Conservation (phyloP, 2,888 invertebrate species). For the Pyralis farinalis region DNA sequence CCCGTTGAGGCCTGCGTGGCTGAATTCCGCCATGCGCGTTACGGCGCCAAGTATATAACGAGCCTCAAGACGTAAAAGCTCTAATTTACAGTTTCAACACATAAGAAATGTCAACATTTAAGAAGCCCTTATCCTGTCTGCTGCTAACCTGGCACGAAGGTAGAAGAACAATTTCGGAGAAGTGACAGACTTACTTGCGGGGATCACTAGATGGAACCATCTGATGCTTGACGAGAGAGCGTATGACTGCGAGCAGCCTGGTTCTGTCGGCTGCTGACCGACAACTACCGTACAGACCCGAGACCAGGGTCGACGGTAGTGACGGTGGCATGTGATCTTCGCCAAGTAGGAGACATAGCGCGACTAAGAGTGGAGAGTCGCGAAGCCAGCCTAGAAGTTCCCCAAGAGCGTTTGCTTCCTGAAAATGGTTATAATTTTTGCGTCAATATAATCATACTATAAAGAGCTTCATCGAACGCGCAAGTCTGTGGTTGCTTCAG, state of each 20-base stretch:
- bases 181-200: conserved; percentile 68
- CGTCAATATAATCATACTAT: too few species aligned
- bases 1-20: too few species aligned
- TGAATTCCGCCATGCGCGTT: too few species aligned
- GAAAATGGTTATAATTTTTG: conserved; percentile 4
- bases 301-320: conserved; percentile 54
- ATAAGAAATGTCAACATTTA: too few species aligned
- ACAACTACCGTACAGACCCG: conserved; percentile 70
- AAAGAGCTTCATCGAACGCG: too few species aligned
- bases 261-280: conserved; percentile 53
- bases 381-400: conserved; percentile 73
- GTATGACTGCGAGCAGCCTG: conserved; percentile 54
- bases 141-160: too few species aligned
- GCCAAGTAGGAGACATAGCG: conserved; percentile 65
- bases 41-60: too few species aligned
- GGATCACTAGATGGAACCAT: conserved; percentile 63
- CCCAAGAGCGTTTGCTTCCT: conserved; percentile 68
- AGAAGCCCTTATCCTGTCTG: too few species aligned
- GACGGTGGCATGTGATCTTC: conserved; percentile 64
- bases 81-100: too few species aligned
- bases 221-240: conserved; percentile 67
- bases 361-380: conserved; percentile 67
- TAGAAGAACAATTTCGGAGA: too few species aligned
- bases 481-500: too few species aligned
- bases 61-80: too few species aligned